These are phyloP conservation scores for Atractosteus spatula DNA, from an alignment of 2,113 vertebrate genomes.

Conservation along the genomic window DNA sequence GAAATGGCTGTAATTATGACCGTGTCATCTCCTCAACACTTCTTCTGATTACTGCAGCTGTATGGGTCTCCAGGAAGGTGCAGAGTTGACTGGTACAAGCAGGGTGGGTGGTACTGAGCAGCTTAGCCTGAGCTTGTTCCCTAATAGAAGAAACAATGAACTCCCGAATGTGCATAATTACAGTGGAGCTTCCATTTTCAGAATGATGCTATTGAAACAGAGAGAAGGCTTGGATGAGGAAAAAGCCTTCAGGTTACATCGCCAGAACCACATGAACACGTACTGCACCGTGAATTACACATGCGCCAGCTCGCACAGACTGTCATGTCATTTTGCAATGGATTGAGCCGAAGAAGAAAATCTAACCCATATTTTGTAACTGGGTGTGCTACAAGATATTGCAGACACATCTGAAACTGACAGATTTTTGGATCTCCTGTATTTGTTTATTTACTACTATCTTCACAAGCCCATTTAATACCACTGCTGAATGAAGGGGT, in stretches of 20 bases:
- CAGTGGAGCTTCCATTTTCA: conserved; percentile 30
- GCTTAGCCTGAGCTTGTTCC: conserved; percentile 20
- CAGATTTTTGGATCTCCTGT: too few relatives aligned
- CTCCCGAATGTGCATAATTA: conserved; percentile 46
- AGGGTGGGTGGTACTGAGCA: not conserved
- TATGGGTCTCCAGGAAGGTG: conserved; percentile 42
- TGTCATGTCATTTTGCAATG: too few relatives aligned
- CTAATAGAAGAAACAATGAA: conserved; percentile 45
- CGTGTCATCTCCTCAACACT: conserved; percentile 45
- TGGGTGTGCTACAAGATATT: too few relatives aligned
- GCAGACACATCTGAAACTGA: too few relatives aligned
- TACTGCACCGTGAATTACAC: conserved; percentile 39
- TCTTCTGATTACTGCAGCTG: conserved; percentile 36
- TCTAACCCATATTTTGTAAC: too few relatives aligned
- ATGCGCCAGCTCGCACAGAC: conserved; percentile 2
- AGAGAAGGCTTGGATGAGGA: conserved; percentile 27
- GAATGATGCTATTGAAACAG: conserved; percentile 27
- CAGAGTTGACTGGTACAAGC: conserved; percentile 43
- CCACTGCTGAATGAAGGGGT: too few relatives aligned
- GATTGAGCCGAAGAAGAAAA: too few relatives aligned
- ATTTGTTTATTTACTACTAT: too few relatives aligned
- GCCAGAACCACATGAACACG: conserved; percentile 34
- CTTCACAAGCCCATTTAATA: too few relatives aligned
- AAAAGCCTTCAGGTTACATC: conserved; percentile 25
- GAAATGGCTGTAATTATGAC: conserved; percentile 48